Base-by-base conservation (phyloP, 1,140 invertebrate species). In the Yoshiicerus persimilis region DNA sequence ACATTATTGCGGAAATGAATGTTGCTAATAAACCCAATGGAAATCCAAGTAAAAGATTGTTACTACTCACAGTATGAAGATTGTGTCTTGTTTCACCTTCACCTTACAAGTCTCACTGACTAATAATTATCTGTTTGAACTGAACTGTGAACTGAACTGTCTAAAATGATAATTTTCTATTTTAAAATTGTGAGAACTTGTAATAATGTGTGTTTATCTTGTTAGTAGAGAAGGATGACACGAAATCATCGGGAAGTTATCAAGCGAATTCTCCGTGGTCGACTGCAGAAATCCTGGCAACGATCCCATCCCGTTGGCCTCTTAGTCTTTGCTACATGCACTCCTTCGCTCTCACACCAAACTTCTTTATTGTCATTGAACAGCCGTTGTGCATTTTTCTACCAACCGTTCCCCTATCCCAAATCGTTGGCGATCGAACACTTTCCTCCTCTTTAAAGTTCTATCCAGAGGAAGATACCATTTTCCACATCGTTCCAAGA, bases 271-370 rank as follows among this genome's bases (percentile, higher is more conserved):
- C 84, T 30, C 96, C 96, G 94, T 96, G 96, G 91, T 94, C 95
- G 86, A 93, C 94, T 86, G 96, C 95, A 0, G 93, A 93, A 85
- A 94, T 96, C 62, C 94, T 97, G n/a, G 95, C 94, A 8, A 93
- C 93, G 2, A 91, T 97, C 87, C 95, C 95, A 1, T 94, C 95
- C 9, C 93, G 96, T 87, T 97, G 96, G 95, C 92, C 94, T 4
- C 91, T 97, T 5, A 94, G 96, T 92, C 96, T 96, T 0, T 94
- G 95, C 0, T 98, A 98, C 88, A 97, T 97, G 96, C 97, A 98
- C 91, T 96, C 96, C 11, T 98, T 98, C 93, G 96, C 96, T 20
- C 94, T 97, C 34, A 97, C 96, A 0, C 95, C 96, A 36, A 96
- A 97, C 91, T 97, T 95, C 92, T 97, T 95, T 92, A 94, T 98